Evolutionary conservation across 2,888 invertebrate species (phyloP).

Genomic region (Byasa hedistus): DNA sequence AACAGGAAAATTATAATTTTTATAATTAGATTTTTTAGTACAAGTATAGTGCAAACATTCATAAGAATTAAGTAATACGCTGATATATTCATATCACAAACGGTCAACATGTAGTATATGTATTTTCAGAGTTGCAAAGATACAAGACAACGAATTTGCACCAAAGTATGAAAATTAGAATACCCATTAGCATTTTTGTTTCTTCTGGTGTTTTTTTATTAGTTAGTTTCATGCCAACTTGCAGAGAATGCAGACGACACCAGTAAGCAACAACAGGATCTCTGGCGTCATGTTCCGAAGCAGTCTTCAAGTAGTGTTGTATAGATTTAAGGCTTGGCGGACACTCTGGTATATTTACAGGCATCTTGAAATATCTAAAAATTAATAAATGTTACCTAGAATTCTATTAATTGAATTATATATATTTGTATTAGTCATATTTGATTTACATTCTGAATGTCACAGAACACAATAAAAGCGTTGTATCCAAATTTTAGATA

Average conservation of each 20-base stretch:
- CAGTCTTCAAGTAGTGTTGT: slow-evolving; percentile 94
- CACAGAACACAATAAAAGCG: background rate
- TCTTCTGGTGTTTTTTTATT: slow-evolving; percentile 90
- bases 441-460: too few relatives aligned
- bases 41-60: too few relatives aligned
- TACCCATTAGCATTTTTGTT: slow-evolving; percentile 86
- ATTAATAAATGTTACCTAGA: background rate
- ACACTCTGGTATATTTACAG: slow-evolving; percentile 81
- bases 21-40: too few relatives aligned
- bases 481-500: background rate
- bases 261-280: slow-evolving; percentile 96
- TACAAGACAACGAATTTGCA: too few relatives aligned
- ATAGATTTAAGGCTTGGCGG: slow-evolving; percentile 90
- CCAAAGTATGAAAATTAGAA: slow-evolving; percentile 20
- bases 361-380: slow-evolving; percentile 39
- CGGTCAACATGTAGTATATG: too few relatives aligned
- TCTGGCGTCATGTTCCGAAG: slow-evolving; percentile 92
- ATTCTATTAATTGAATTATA: slow-evolving; percentile 8
- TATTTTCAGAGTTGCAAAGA: too few relatives aligned
- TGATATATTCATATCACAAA: too few relatives aligned
- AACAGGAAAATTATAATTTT: too few relatives aligned
- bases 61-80: too few relatives aligned
- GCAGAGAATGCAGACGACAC: slow-evolving; percentile 94
- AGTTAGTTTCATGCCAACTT: slow-evolving; percentile 89
- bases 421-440: background rate